Percentiles rank a stretch among this genome's conserved stretches.
Conservation (phyloP, 1,140 invertebrate species). For the Notospermus geniculatus region DNA sequence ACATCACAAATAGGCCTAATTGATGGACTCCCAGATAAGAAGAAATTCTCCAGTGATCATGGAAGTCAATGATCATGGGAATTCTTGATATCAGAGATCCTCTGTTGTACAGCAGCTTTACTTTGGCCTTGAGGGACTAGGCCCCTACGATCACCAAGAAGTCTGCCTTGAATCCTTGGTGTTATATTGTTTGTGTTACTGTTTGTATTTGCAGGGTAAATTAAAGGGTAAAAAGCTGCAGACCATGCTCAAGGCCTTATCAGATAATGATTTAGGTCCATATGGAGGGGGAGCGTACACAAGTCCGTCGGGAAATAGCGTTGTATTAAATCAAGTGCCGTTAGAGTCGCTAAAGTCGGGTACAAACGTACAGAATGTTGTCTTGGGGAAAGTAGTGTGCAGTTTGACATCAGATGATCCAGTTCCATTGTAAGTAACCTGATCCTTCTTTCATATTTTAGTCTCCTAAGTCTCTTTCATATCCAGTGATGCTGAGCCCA, state of each 20-base stretch:
- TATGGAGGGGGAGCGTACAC: constrained; percentile 63
- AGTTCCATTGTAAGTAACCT: constrained; percentile 73
- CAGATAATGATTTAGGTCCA: constrained; percentile 59
- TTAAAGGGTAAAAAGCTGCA: constrained; percentile 64
- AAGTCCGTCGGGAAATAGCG: constrained; percentile 54
- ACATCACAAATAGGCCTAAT: too few relatives aligned
- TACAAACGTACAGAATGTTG: constrained; percentile 67
- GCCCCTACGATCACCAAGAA: too few relatives aligned
- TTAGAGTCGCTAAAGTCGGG: constrained; percentile 61
- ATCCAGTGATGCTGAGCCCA: too few relatives aligned
- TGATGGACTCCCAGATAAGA: too few relatives aligned
- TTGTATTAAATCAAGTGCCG: constrained; percentile 59
- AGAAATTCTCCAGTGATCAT: too few relatives aligned
- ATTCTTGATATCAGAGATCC: too few relatives aligned
- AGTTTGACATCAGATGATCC: constrained; percentile 71
- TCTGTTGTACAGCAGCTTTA: too few relatives aligned
- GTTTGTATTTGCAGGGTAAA: constrained; percentile 61
- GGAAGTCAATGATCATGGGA: too few relatives aligned
- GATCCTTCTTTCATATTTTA: background rate
- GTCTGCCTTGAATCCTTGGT: too few relatives aligned
- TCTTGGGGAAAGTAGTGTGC: constrained; percentile 78
- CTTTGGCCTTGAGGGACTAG: too few relatives aligned
- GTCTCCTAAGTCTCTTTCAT: constrained; percentile 17
- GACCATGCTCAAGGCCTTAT: constrained; percentile 30
- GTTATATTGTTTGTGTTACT: too few relatives aligned